Base-by-base conservation (phyloP, 2,797 vertebrate species). In the Kryptolebias ocellatus region DNA sequence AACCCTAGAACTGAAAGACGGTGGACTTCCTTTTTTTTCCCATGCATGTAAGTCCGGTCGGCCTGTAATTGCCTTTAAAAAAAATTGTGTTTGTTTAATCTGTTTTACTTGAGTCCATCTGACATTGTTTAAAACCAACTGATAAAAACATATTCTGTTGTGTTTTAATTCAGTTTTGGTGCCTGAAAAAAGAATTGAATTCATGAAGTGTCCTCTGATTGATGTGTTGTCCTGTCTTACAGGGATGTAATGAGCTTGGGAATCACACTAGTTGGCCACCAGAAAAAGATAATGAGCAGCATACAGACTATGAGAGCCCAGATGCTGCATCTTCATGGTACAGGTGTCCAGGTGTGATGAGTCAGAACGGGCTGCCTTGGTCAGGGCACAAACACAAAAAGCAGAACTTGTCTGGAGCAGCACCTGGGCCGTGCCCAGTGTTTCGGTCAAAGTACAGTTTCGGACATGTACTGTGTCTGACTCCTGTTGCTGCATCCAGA, bases 201-300 rank as follows among this genome's bases (percentile, higher is more conserved):
- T n/a, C n/a, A 61, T 47, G 7, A 51, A 5, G 18, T 44, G 42
- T 44, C 14, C 11, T 12, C 31, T 34, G 31, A 34, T 9, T 34
- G 31, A 34, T 87, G 80, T 76, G 20, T 53, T 80, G 57, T 83
- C 54, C 51, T 89, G 77, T 90, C 74, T 88, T 81, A 16, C 89
- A 99, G 98, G 85, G 98, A 99, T 85, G 95, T 99, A 92, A 97
- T 98, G 96, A 97, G 96, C 92, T 95, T 99, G 95, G 98, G 97
- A 77, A 98, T 99, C 93, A 95, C 97, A 65, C 93, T 99, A 89
- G 96, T 98, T 85, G 98, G 97, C 84, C 98, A 99, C 94, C 98
- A 99, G 89, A 99, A 99, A 93, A 99, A 98, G 95, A 96, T 99
- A 89, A 98, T 99, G 96, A 98, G 96, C 95, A 99, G 96, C 96